Evolutionary conservation across 2,888 invertebrate genomes (phyloP).

Genomic region (Temnothorax rugatulus): DNA sequence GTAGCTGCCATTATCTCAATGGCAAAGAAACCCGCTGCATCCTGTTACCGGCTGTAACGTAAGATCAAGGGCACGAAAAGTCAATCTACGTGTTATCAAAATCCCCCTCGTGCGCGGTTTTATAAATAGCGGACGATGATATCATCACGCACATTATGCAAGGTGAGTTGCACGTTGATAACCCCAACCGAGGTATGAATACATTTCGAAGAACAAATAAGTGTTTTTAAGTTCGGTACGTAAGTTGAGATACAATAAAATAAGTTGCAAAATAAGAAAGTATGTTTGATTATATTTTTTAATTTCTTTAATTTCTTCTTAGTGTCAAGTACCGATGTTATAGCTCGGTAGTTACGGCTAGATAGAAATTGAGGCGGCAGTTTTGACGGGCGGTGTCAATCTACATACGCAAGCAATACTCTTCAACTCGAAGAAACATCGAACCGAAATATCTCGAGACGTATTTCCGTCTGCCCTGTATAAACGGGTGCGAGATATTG

Average conservation of each 20-base stretch:
- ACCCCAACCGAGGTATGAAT: slow-evolving; percentile 7
- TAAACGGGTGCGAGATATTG: slow-evolving; percentile 75
- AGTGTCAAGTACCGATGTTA: background rate
- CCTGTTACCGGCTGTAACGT: slow-evolving; percentile 33
- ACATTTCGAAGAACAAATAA: slow-evolving; percentile 25
- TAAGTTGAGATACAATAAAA: background rate
- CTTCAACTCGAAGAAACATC: slow-evolving; percentile 62
- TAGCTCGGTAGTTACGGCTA: background rate
- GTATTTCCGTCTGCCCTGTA: slow-evolving; percentile 67
- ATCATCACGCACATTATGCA: slow-evolving; percentile 40
- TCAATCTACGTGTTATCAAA: slow-evolving; percentile 29
- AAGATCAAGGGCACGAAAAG: slow-evolving; percentile 47
- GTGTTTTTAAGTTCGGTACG: background rate
- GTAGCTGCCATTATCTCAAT: slow-evolving; percentile 3
- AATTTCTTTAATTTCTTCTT: background rate
- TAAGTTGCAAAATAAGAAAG: background rate
- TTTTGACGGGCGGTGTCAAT: slow-evolving; percentile 12
- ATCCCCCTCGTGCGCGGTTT: slow-evolving; percentile 17
- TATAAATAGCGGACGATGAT: slow-evolving; percentile 39
- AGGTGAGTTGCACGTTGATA: slow-evolving; percentile 40
- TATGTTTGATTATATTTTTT: background rate
- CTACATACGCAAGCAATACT: slow-evolving; percentile 28
- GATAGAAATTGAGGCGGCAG: background rate
- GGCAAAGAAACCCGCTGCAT: slow-evolving; percentile 1
- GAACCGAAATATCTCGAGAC: slow-evolving; percentile 69